Base-by-base conservation (phyloP, 2,888 invertebrate genomes). In the Sminthurinus aureus region DNA sequence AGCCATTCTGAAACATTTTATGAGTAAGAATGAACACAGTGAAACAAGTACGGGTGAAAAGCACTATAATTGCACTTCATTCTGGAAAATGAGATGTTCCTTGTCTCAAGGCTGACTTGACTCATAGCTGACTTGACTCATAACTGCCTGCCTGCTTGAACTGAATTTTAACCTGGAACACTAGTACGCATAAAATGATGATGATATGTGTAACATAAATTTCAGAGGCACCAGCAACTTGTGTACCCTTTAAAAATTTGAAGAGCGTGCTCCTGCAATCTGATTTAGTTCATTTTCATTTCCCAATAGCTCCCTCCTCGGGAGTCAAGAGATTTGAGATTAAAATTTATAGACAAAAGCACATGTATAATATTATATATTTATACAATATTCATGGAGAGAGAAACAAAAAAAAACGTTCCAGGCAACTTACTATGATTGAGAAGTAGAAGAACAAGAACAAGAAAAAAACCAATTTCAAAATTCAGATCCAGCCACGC, bases 21-120 rank as follows among this genome's bases (percentile, higher is more conserved):
- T 38, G 38, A 38, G 38, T 38, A 38, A 38, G 38, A 38, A 38
- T 38, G 38, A 38, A 38, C 38, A 38, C 38, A 38, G 4, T 58
- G 26, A 24, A 2, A 58, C 2, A 58, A 76, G 13, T 8, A 52
- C 58, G 76, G 76, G 76, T 76, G 76, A 76, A 58, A 24, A 76
- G 52, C 58, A 52, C 58, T 20, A 81, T 81, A 81, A 81, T 81
- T 81, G 81, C 64, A 80, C 71, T 80, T 50, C 66, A 73, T 51
- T 50, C 20, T 38, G 26, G 22, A 52, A 80, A 80, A 80, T 80
- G 38, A 80, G 51, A 80, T 81, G 26, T 64, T 75, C 74, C 26
- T 38, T 38, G 38, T 38, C 38, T 38, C 74, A 73, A 52, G 52
- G 50, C 80, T 81, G 52, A 64, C 74, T 64, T 58, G 8, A 52